Percentiles rank a stretch among this genome's conserved stretches.
phyloP scores from a whole-genome alignment of 2,797 vertebrate species.

The Podarcis siculus region DNA sequence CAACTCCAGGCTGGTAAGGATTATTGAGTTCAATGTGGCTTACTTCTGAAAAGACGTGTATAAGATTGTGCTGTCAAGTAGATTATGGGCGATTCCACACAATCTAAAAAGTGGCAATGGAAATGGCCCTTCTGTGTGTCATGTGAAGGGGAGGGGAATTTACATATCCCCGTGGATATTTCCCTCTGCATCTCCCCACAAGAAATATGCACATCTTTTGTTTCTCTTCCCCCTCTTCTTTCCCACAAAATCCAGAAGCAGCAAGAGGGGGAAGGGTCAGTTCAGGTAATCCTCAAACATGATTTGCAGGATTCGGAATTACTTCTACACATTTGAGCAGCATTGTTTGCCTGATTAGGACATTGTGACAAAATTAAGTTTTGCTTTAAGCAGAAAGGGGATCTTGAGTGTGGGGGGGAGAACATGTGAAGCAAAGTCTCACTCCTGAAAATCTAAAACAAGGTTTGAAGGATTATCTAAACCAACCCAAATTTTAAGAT shows the following conservation, averaged over 20 bases:
- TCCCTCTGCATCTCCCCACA: not conserved
- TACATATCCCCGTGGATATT: not conserved
- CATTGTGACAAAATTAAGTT: not conserved
- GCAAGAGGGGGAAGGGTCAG: no score
- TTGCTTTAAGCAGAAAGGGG: not conserved
- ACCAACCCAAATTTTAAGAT: not conserved
- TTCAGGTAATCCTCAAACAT: not conserved
- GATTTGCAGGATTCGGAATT: not conserved
- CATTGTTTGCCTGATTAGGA: not conserved
- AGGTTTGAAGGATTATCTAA: not conserved
- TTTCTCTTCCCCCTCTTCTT: not conserved
- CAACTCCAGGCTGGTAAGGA: not conserved
- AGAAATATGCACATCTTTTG: not conserved
- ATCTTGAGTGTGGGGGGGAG: not conserved
- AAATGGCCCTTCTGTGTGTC: not conserved
- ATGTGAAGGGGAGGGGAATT: not conserved
- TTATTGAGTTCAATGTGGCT: no score
- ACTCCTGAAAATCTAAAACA: not conserved
- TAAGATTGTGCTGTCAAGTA: not conserved
- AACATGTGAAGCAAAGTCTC: not conserved
- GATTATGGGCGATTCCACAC: not conserved
- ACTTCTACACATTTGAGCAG: not conserved
- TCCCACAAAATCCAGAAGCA: not conserved
- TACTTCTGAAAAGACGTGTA: no score
- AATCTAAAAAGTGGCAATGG: not conserved